Evolutionary conservation across 2,797 vertebrate genomes (phyloP).

Genomic region (Pseudomugil tenellus): DNA sequence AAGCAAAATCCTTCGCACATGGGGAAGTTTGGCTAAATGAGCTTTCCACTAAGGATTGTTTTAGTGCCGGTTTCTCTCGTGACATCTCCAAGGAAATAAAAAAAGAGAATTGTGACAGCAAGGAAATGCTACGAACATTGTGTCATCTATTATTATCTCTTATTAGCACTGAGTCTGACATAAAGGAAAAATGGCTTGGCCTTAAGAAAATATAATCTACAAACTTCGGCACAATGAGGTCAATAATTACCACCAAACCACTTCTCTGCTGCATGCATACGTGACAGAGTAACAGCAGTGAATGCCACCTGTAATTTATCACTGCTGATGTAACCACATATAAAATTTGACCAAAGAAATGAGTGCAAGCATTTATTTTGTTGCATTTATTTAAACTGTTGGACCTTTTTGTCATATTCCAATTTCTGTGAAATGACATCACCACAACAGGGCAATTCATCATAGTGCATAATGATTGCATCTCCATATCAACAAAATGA

Average conservation of each 20-base stretch:
- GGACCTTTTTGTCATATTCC: background rate
- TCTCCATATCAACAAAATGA: background rate
- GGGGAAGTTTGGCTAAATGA: constrained; percentile 1
- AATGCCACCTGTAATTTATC: constrained; percentile 20
- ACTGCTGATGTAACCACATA: constrained; percentile 7
- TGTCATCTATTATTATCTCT: background rate
- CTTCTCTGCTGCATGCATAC: constrained; percentile 18
- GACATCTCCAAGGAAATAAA: background rate
- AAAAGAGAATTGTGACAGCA: background rate
- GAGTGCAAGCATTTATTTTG: background rate
- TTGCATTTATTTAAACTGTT: background rate
- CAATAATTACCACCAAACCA: constrained; percentile 1
- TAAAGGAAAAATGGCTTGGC: constrained; percentile 16
- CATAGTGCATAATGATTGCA: constrained; percentile 10
- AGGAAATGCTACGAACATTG: background rate
- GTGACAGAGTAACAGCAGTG: constrained; percentile 31
- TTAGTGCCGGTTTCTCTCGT: constrained; percentile 1
- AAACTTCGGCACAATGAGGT: background rate
- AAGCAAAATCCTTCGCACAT: background rate
- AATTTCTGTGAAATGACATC: background rate
- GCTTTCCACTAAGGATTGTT: background rate
- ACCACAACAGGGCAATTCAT: constrained; percentile 8
- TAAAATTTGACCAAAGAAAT: background rate
- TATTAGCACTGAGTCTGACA: background rate
- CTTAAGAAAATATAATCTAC: constrained; percentile 8